phyloP scores from a whole-genome alignment of 2,797 vertebrate genomes.

The Malacoraja senta region DNA sequence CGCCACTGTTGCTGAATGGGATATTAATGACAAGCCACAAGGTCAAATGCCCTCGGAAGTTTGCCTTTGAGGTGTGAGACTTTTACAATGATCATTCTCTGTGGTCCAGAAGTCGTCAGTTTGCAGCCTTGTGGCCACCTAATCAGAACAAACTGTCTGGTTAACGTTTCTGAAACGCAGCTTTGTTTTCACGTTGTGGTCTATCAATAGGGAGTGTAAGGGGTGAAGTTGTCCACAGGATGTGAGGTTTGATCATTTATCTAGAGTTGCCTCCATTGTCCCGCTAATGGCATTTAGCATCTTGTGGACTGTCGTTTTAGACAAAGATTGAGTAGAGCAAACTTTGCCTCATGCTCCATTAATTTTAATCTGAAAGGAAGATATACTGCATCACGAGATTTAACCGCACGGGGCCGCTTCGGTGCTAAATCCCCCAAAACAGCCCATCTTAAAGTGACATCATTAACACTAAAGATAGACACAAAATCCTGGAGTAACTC shows the following conservation, averaged over 20 bases:
- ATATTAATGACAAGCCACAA: neutral
- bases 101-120: neutral
- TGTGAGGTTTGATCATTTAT: neutral
- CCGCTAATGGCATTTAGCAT: neutral
- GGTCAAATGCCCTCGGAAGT: too few species aligned
- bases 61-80: neutral
- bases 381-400: neutral
- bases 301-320: neutral
- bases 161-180: neutral
- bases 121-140: too few species aligned
- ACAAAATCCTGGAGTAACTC: too few species aligned
- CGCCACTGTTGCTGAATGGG: neutral
- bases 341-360: neutral
- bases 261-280: neutral
- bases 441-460: neutral
- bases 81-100: neutral
- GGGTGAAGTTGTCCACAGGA: neutral
- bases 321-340: neutral
- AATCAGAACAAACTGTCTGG: neutral
- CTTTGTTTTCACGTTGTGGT: neutral
- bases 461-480: neutral
- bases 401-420: neutral
- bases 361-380: conserved; percentile 1
- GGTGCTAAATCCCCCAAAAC: neutral
- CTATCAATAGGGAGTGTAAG: neutral